Conservation (phyloP, 2,888 invertebrate species). For the Stenolophus ochropezus region DNA sequence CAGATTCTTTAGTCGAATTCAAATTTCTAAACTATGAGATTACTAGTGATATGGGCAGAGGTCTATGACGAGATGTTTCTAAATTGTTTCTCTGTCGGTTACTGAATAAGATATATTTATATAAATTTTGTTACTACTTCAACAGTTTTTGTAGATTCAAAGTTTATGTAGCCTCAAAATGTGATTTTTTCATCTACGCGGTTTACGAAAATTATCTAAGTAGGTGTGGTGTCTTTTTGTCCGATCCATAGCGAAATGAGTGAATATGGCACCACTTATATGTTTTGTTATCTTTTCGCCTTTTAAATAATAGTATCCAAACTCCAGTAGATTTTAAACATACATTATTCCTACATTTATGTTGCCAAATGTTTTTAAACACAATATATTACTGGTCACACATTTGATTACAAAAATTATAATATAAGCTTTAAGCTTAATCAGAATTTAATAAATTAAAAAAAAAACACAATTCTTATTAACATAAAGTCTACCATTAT, state of each 20-base stretch:
- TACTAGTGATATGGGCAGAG: slow-evolving; percentile 51
- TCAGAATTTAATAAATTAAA: too few relatives aligned
- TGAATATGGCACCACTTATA: neutral
- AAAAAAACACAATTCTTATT: too few relatives aligned
- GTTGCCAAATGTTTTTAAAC: too few relatives aligned
- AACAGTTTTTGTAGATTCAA: slow-evolving; percentile 45
- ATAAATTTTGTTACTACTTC: slow-evolving; percentile 47
- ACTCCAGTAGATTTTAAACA: too few relatives aligned
- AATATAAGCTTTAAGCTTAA: too few relatives aligned
- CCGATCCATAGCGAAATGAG: neutral
- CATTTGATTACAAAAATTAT: neutral
- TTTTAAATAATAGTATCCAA: too few relatives aligned
- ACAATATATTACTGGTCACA: too few relatives aligned
- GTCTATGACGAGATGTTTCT: slow-evolving; percentile 31
- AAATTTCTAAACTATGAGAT: slow-evolving; percentile 44
- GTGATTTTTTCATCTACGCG: slow-evolving; percentile 31
- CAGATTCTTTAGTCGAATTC: slow-evolving; percentile 44
- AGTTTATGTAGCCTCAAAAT: slow-evolving; percentile 41
- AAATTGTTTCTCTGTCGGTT: slow-evolving; percentile 30
- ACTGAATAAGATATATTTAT: slow-evolving; percentile 49
- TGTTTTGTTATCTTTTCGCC: neutral
- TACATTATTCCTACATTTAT: too few relatives aligned
- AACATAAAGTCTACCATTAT: too few relatives aligned
- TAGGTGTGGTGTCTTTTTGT: neutral
- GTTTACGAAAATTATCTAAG: slow-evolving; percentile 31